Conservation (phyloP, 2,113 vertebrate species). For the Vireo altiloquus region DNA sequence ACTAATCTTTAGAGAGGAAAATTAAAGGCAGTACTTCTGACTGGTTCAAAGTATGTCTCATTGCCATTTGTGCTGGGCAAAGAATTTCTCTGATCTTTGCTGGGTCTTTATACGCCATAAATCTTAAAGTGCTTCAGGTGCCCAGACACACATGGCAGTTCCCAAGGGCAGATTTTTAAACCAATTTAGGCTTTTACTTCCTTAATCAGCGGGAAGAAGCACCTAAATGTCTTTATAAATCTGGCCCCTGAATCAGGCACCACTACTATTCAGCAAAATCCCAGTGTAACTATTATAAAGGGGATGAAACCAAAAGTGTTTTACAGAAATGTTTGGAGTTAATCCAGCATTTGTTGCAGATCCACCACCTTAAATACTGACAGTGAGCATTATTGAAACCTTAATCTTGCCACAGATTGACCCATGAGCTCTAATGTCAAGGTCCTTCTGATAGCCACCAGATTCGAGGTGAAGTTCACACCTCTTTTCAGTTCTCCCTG, state of each 20-base stretch:
- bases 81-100: background rate
- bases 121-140: background rate
- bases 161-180: slow-evolving; percentile 15
- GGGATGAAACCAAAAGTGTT: background rate
- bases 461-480: background rate
- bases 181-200: slow-evolving; percentile 20
- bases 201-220: slow-evolving; percentile 26
- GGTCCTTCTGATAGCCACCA: background rate
- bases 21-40: background rate
- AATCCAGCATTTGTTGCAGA: background rate
- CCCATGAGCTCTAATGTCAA: background rate
- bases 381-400: background rate
- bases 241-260: background rate
- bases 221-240: slow-evolving; percentile 38
- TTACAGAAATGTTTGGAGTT: background rate
- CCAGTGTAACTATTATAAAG: background rate
- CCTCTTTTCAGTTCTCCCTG: background rate
- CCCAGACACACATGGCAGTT: background rate
- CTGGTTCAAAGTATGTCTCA: background rate
- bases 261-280: background rate
- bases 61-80: slow-evolving; percentile 3
- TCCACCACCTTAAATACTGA: background rate
- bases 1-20: background rate
- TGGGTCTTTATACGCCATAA: background rate
- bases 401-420: background rate